Evolutionary conservation across 2,113 vertebrate species (phyloP), one percentile per base, ranked within the genome.

Genomic region (Boulengerochromis microlepis): DNA sequence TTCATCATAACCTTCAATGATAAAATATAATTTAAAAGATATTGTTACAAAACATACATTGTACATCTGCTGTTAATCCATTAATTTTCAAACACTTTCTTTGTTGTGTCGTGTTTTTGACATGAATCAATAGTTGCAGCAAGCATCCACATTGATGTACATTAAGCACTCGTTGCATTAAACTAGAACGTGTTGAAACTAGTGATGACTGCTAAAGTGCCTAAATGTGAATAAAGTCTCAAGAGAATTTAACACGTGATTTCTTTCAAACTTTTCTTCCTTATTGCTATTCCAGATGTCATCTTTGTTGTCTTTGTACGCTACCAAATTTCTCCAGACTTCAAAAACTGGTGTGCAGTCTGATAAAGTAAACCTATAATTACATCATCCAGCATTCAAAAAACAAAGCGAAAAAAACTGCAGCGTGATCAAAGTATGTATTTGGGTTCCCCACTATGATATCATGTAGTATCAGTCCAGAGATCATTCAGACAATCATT

Each of bases 371-470:
- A 50, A 78, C 16, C 26, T n/a, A 19, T 50, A 50, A 76, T 0
- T 57, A 6, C 29, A 42, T 57, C 47, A 76, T 76, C 15, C 42
- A 76, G 26, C 71, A 4, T 16, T 45, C 9, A 74, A 74, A 74
- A 38, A 26, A 0, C 10, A 5, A 66, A 38, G 33, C 0, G 1
- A 0, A 38, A 26, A 71, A 26, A 10, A 31, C 5, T 50, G 26
- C n/a, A 57, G 15, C 8, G 0, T 57, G 52, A 13, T 57, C 35
- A 19, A 3, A 4, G 1, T 59, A 8, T 57, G 26, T 12, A 15
- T 31, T 78, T 31, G 3, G 3, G 4, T 53, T 84, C 88, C 4
- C 54, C 76, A 5, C 3, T 35, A 53, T 87, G 66, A 76, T 53
- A 24, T 84, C 19, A 71, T 66, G n/a, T 7, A 18, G 29, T 35